These are phyloP conservation scores for Drosophila aldrichi DNA, from an alignment of 2,888 invertebrate species.

Conservation along the genomic window DNA sequence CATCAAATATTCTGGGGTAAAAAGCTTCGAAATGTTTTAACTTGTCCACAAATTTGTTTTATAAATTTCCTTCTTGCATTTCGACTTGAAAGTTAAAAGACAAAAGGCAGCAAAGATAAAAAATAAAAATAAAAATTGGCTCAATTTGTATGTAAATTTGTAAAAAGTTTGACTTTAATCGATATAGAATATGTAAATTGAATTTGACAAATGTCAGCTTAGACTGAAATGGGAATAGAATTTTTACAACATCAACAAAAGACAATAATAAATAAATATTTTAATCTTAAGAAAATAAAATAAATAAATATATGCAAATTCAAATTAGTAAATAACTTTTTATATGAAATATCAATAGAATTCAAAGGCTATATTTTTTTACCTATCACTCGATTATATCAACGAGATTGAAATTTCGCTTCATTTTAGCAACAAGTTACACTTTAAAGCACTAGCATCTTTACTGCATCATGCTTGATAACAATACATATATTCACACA, in stretches of 20 bases:
- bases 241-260: too few relatives aligned
- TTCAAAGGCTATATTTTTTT: background rate
- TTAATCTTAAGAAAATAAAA: too few relatives aligned
- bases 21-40: constrained; percentile 40
- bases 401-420: background rate
- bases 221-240: background rate
- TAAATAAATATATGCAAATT: background rate
- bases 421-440: constrained; percentile 27
- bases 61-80: too few relatives aligned
- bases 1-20: constrained; percentile 13
- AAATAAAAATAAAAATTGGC: background rate
- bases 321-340: background rate
- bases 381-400: background rate
- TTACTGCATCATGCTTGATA: background rate
- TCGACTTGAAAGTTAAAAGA: background rate
- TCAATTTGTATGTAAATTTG: constrained; percentile 43
- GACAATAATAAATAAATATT: too few relatives aligned
- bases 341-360: background rate
- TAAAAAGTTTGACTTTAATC: constrained; percentile 21
- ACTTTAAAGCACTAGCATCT: background rate
- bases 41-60: background rate
- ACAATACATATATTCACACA: background rate
- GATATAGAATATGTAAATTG: constrained; percentile 16
- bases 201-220: constrained; percentile 9
- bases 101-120: background rate